These are phyloP conservation scores for Caenorhabditis imperialis DNA, from an alignment of 2,888 invertebrate species.

Conservation along the genomic window DNA sequence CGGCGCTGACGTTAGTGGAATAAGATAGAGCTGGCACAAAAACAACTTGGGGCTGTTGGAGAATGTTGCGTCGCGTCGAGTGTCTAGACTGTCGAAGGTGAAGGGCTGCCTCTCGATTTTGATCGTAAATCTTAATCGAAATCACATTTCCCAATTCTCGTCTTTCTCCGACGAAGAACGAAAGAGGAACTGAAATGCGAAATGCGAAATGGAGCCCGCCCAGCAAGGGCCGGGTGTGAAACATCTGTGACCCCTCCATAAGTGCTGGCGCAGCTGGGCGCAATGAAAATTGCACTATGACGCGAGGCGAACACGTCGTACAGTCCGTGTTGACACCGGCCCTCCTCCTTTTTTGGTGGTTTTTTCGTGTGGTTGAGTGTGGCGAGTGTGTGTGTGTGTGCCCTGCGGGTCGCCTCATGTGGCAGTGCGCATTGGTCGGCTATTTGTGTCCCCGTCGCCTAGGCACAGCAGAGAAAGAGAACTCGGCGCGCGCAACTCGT, in stretches of 20 bases:
- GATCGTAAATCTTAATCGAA: no score
- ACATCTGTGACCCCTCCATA: not conserved
- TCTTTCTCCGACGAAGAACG: no score
- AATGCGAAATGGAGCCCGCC: not conserved
- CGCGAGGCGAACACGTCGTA: no score
- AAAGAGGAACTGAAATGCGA: no score
- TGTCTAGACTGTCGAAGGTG: no score
- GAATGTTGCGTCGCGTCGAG: no score
- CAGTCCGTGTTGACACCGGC: conserved; percentile 29
- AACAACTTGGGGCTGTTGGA: no score
- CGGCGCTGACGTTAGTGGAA: conserved; percentile 6
- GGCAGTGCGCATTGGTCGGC: conserved; percentile 46
- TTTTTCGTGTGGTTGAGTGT: conserved; percentile 30
- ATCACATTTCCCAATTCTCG: no score
- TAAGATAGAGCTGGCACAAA: no score
- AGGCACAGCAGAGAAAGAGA: conserved; percentile 24
- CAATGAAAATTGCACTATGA: no score
- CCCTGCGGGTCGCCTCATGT: conserved; percentile 36
- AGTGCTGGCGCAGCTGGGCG: no score
- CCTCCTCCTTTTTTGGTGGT: not conserved
- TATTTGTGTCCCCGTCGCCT: conserved; percentile 40
- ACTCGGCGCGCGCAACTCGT: conserved; percentile 32
- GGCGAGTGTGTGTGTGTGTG: conserved; percentile 24
- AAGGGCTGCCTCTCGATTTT: no score
- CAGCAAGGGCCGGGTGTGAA: not conserved